Evolutionary conservation across 1,140 invertebrate species (phyloP), one percentile per base, ranked within the genome.

Genomic region (Drosophila cardini): DNA sequence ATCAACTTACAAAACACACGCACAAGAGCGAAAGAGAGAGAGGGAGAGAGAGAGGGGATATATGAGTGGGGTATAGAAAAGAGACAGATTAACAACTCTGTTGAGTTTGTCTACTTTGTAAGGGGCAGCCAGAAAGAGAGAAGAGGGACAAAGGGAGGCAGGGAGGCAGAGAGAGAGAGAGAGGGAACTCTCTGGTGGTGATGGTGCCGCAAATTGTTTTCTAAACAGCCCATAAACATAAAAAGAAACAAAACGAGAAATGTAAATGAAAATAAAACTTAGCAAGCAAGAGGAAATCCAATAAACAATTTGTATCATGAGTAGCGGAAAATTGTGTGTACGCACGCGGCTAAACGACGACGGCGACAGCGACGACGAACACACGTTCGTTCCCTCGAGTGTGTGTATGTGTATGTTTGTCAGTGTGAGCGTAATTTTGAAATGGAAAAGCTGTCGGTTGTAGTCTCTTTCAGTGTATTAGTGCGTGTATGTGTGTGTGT

Each of bases 271-370:
- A 83, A 86, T 80, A 89, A 84, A 89, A 89, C 80, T 80, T 72
- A 82, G 78, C 72, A 78, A 64, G 52, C 61, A 86, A 85, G 83
- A 86, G 83, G 83, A 86, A 86, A 86, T 86, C 86, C 84, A 87
- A 87, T 87, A 89, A 89, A 89, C 84, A 89, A 89, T 89, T 89
- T 89, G 84, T 80, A 89, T 86, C 84, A 89, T 89, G 84, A 89
- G 84, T 84, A 89, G 84, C 84, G 84, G 84, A 89, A 89, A 89
- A 89, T 89, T 89, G 83, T 86, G 83, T 86, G 83, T 86, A 86
- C 83, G 83, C 83, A 86, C 83, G 83, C 83, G 79, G 83, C 83
- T 86, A 86, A 86, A 86, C 83, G 83, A 74, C 67, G 43, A 62
- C 71, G 67, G 57, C 50, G 50, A 21, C 58, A 64, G 69, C 75